Conservation (phyloP, 2,888 invertebrate species). For the Anarsia innoxiella region DNA sequence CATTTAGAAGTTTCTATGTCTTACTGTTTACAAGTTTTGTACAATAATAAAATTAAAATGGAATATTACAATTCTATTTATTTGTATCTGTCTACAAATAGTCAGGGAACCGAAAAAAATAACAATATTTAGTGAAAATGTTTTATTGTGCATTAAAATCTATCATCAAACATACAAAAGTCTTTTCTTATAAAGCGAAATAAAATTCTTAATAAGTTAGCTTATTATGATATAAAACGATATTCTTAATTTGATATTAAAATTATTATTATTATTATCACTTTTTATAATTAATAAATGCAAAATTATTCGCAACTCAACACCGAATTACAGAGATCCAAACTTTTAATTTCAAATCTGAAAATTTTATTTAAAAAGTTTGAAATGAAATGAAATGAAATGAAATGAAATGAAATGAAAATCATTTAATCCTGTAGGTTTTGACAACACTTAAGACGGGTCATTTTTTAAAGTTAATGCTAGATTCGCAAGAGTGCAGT, state of each 20-base stretch:
- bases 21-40: constrained; percentile 9
- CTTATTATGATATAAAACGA: constrained; percentile 18
- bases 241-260: constrained; percentile 12
- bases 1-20: constrained; percentile 2
- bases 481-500: too few species aligned
- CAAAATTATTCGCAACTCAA: constrained; percentile 28
- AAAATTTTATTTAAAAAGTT: constrained; percentile 41
- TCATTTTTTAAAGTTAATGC: too few species aligned
- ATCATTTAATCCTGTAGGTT: too few species aligned
- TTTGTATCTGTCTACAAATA: too few species aligned
- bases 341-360: constrained; percentile 37
- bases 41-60: too few species aligned
- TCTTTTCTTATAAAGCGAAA: constrained; percentile 30
- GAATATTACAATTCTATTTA: too few species aligned
- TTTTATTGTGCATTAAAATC: constrained; percentile 54
- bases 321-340: constrained; percentile 26
- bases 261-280: constrained; percentile 41
- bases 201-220: constrained; percentile 37
- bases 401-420: too few species aligned
- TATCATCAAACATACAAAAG: constrained; percentile 33
- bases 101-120: too few species aligned
- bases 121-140: constrained; percentile 41
- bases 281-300: constrained; percentile 55
- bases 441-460: too few species aligned
- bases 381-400: too few species aligned